A percentile compares a stretch with the other conserved stretches of the same genome.
Conservation (phyloP, 2,797 vertebrate genomes). For the Nasua narica region DNA sequence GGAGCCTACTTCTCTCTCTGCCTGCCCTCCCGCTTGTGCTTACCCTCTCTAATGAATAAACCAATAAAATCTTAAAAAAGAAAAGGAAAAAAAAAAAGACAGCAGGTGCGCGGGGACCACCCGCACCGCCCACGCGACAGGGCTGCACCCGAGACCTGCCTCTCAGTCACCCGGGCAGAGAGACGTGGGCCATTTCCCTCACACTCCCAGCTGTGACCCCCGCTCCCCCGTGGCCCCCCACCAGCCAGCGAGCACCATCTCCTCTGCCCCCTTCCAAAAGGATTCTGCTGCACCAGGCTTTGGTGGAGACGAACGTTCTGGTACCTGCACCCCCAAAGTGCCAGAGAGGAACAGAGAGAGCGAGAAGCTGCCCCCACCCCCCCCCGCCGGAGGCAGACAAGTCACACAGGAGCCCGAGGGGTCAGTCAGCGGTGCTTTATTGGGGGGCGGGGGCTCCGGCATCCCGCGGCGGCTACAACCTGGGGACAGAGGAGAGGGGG, state of each 20-base stretch:
- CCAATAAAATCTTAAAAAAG: no score
- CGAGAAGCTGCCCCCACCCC: neutral
- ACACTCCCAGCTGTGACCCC: neutral
- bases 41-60: no score
- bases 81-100: no score
- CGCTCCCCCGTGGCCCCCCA: accelerated
- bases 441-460: accelerated
- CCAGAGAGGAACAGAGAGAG: neutral
- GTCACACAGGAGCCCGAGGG: accelerated
- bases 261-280: accelerated
- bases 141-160: no score
- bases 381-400: neutral
- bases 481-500: neutral
- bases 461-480: neutral
- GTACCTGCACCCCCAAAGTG: neutral
- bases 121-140: accelerated
- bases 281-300: neutral
- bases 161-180: neutral
- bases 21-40: no score
- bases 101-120: accelerated
- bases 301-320: accelerated
- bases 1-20: no score
- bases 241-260: accelerated
- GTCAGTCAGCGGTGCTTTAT: neutral
- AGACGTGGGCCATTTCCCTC: accelerated